Conservation (phyloP, 2,888 invertebrate species). For the Tinea trinotella region DNA sequence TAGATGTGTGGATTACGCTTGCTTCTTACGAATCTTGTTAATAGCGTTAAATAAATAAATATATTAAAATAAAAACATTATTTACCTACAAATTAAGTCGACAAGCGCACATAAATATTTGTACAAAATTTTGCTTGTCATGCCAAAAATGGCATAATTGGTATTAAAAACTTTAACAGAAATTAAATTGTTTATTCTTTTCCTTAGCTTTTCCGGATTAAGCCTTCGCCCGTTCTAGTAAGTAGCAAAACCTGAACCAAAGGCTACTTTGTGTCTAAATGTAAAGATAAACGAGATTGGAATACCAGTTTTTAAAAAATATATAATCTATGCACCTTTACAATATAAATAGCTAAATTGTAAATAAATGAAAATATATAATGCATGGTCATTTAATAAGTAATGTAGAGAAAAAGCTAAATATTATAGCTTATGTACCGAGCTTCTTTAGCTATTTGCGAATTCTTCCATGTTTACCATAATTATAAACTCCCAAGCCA, state of each 20-base stretch:
- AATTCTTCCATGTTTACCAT: neutral
- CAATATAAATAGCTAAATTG: neutral
- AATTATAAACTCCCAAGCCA: neutral
- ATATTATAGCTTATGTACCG: neutral
- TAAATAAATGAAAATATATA: neutral
- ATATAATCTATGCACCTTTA: neutral
- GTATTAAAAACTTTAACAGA: conserved; percentile 35
- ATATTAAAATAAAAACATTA: neutral
- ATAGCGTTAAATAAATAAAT: neutral
- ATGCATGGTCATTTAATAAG: neutral
- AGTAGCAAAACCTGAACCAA: conserved; percentile 74
- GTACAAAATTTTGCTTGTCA: conserved; percentile 44
- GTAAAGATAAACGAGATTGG: conserved; percentile 8
- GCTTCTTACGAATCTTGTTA: conserved; percentile 32
- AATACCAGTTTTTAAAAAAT: conserved; percentile 8
- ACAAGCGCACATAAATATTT: conserved; percentile 65
- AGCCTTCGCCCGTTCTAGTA: conserved; percentile 98
- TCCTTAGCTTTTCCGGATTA: conserved; percentile 97
- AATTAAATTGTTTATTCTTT: conserved; percentile 53
- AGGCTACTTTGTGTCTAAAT: conserved; percentile 53
- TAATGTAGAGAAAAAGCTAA: neutral
- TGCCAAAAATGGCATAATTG: conserved; percentile 35
- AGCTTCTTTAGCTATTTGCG: neutral
- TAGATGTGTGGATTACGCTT: conserved; percentile 49
- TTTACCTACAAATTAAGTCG: conserved; percentile 36